phyloP scores from a whole-genome alignment of 1,140 invertebrate genomes.

The Drosophila novamexicana region DNA sequence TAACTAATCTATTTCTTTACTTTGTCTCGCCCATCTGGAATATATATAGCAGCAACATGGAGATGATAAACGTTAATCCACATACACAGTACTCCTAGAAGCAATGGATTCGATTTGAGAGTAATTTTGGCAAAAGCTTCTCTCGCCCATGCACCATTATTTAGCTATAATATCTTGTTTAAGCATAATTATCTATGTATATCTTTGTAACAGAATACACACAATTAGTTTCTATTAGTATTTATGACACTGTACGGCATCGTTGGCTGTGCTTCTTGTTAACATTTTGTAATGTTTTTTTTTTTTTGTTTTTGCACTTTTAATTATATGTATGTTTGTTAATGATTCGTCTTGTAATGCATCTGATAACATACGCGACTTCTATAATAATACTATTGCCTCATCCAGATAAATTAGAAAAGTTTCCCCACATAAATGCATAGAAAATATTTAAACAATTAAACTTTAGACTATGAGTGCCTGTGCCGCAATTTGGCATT shows the following conservation, averaged over 20 bases:
- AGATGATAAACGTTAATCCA: constrained; percentile 93
- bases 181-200: constrained; percentile 37
- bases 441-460: constrained; percentile 4
- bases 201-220: constrained; percentile 30
- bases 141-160: constrained; percentile 21
- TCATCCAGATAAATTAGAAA: constrained; percentile 13
- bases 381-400: not conserved
- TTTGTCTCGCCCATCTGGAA: constrained; percentile 19
- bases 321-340: constrained; percentile 30
- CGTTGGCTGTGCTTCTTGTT: constrained; percentile 26
- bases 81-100: constrained; percentile 89
- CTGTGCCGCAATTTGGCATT: constrained; percentile 6
- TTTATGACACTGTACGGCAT: constrained; percentile 17
- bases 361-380: not conserved
- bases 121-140: constrained; percentile 9
- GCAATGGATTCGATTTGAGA: constrained; percentile 11
- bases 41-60: constrained; percentile 87
- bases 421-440: not conserved
- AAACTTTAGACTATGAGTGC: constrained; percentile 18
- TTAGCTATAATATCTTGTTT: constrained; percentile 34
- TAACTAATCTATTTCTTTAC: constrained; percentile 32
- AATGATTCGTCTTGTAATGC: constrained; percentile 12
- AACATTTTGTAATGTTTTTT: constrained; percentile 19
- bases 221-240: constrained; percentile 30
- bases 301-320: constrained; percentile 6